Conservation (phyloP, 2,113 vertebrate genomes). For the Eonycteris spelaea region DNA sequence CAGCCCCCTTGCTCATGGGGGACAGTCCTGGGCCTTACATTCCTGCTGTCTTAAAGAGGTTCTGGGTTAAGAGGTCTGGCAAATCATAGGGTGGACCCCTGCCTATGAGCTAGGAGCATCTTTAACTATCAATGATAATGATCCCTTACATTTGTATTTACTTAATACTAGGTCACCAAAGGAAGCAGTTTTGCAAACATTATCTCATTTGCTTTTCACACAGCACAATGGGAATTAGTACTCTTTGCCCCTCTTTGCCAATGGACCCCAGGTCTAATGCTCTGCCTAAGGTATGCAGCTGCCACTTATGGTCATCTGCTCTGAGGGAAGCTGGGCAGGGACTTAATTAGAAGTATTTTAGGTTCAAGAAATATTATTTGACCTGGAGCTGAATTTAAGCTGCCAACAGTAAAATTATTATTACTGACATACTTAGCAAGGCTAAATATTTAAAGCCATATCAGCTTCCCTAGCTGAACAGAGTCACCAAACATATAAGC, state of each 20-base stretch:
- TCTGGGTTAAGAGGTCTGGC: neutral
- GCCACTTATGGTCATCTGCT: neutral
- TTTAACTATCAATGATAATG: neutral
- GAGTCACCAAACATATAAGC: neutral
- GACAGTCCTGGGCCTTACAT: neutral
- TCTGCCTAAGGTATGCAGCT: neutral
- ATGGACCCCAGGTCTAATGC: constrained; percentile 9
- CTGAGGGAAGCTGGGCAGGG: constrained; percentile 5
- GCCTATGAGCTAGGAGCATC: neutral
- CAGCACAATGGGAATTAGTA: neutral
- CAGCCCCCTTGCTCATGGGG: no score
- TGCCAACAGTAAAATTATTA: constrained; percentile 26
- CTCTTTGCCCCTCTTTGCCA: neutral
- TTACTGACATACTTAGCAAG: neutral
- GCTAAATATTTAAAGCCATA: constrained; percentile 51
- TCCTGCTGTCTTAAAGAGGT: neutral
- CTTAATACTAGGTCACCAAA: neutral
- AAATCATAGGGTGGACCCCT: neutral
- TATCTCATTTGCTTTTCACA: neutral
- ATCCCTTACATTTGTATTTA: neutral
- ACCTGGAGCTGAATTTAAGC: constrained; percentile 56
- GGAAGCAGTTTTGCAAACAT: neutral
- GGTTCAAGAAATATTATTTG: constrained; percentile 60
- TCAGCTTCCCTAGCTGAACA: neutral
- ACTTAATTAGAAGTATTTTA: constrained; percentile 52